Evolutionary conservation across 2,888 invertebrate species (phyloP), one percentile per base, ranked within the genome.

Genomic region (Neoascia interrupta): DNA sequence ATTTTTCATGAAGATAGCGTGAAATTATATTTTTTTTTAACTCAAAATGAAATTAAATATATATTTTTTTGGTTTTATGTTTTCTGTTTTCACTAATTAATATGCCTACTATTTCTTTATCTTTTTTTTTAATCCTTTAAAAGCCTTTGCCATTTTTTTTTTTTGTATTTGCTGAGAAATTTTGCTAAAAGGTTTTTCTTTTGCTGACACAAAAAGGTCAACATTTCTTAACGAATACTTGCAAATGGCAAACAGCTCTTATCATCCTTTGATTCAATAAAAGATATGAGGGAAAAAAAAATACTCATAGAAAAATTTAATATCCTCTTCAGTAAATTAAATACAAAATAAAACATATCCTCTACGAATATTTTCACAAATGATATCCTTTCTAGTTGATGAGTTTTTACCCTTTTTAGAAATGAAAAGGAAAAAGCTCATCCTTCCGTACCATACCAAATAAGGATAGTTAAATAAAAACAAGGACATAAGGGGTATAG

Each of bases 21-120:
- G 83, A 84, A 84, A 84, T 84, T 83, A 83, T 82, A 83, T 70
- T 4, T 26, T n/a, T n/a, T 26, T 60, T 56, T 81, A 72, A 81
- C 81, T 83, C 75, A 80, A 66, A 60, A 66, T 61, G 70, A 70
- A 73, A 72, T 68, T 49, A 75, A 3, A 37, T 64, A 18, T 68
- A 26, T 51, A 3, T 61, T 23, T 61, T 11, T 45, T 49, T 16
- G 0, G 23, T 60, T 58, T 36, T 16, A 1, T 18, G 23, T 21
- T 13, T 51, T 43, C 28, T 49, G 8, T 45, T 8, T 26, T 19
- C 3, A 28, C 28, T 26, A n/a, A 4, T 5, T 34, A 3, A 37
- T 31, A n/a, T 31, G 10, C 31, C 5, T 26, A 5, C 26, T 26
- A 26, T n/a, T n/a, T n/a, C n/a, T n/a, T n/a, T n/a, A n/a, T n/a